These are phyloP conservation scores for Catharus fuscescens DNA, from an alignment of 2,113 vertebrate genomes.

Conservation along the genomic window DNA sequence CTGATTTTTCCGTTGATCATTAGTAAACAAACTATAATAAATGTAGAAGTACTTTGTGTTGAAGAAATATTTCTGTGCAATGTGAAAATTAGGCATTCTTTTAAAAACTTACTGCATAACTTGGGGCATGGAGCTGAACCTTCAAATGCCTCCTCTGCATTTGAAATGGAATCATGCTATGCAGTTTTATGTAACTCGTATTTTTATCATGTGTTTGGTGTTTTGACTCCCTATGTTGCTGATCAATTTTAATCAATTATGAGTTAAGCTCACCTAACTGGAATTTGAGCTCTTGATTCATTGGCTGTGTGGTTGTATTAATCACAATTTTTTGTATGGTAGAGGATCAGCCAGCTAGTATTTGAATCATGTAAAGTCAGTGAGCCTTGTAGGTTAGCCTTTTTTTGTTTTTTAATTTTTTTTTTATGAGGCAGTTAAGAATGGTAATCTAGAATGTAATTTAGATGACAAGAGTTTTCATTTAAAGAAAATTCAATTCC, in stretches of 20 bases:
- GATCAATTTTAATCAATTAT: not conserved
- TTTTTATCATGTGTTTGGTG: not conserved
- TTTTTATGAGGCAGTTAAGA: not conserved
- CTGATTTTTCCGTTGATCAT: not conserved
- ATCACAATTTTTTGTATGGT: not conserved
- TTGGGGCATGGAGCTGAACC: not conserved
- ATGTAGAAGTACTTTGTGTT: not conserved
- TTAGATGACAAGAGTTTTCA: not conserved
- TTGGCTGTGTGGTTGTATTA: not conserved
- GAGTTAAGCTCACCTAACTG: not conserved
- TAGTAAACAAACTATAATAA: not conserved
- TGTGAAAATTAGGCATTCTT: not conserved
- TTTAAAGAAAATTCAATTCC: not conserved
- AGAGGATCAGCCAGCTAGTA: not conserved
- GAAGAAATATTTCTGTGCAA: not conserved
- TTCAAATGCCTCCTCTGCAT: not conserved
- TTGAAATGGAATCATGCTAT: not conserved
- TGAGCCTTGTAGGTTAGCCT: not conserved
- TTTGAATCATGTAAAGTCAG: not conserved
- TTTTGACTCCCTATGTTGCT: not conserved
- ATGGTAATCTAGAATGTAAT: not conserved
- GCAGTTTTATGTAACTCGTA: not conserved
- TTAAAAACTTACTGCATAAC: not conserved
- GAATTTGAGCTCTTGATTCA: not conserved
- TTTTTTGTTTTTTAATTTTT: too few relatives aligned